Base-by-base conservation (phyloP, 1,140 invertebrate species). In the Aleiodes sp. region DNA sequence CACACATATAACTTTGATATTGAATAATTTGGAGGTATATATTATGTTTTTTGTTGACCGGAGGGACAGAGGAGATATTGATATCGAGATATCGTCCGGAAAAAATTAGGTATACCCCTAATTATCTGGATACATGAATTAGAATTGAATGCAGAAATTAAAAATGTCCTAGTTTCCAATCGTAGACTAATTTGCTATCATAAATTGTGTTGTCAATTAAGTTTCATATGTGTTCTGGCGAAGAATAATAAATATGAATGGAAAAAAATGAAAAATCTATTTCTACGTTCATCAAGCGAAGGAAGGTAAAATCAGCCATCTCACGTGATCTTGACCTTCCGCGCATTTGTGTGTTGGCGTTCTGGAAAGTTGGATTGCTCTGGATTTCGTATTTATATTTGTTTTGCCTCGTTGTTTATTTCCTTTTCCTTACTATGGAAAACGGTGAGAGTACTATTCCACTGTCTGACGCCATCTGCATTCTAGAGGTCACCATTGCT, bases 211-310 rank as follows among this genome's bases (percentile, higher is more conserved):
- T 16, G 59, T 19, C 59, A 68, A 68, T 68, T 68, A 68, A 68
- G 37, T 68, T 68, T 68, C 57, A 68, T 68, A 68, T 68, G 37
- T 68, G n/a, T n/a, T n/a, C n/a, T n/a, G n/a, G n/a, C n/a, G n/a
- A n/a, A n/a, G n/a, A n/a, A n/a, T n/a, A n/a, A n/a, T n/a, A n/a
- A n/a, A n/a, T n/a, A n/a, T n/a, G 21, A 24, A 52, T 24, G 16
- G 46, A 24, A 52, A 52, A 52, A 16, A 52, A 52, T 52, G 14
- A 24, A 52, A 52, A 52, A 24, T 7, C 21, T 24, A 52, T 24
- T 0, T 19, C 46, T 9, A 52, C 21, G 26, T 52, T 52, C 16
- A 52, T 16, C 46, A 19, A 52, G 16, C n/a, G 19, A 16, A 21
- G 26, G 46, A 52, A 52, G 28, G 24, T 59, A 31, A 59, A 59